Evolutionary conservation across 2,888 invertebrate genomes (phyloP), one percentile per base, ranked within the genome.

Genomic region (Miltochrista miniata): DNA sequence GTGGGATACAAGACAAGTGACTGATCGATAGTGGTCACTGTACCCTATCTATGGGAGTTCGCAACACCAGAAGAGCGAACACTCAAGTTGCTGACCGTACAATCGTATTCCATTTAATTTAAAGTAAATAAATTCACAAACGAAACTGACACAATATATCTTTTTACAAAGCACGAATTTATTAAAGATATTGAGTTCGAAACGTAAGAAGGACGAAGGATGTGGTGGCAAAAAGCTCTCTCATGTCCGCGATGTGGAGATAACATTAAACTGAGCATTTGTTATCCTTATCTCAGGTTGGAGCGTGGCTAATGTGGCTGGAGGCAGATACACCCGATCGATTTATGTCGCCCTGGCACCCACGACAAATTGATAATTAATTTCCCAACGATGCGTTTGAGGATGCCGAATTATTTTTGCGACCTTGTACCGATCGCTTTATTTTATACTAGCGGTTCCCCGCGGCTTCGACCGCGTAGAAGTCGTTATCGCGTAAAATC

Each of bases 281-380:
- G 90, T 90, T 90, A 90, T 90, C 86, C 87, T 90, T 90, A 91
- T 91, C 90, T 86, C 68, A 72, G 76, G 85, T 74, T 79, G 73
- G 84, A 87, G 87, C 90, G 90, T 91, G 85, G 90, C 90, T 90
- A 89, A 90, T 90, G 89, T 84, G 90, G 80, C 83, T 81, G 85
- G 81, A 80, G 85, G 82, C 83, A 77, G 87, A 86, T 86, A 87
- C 80, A 82, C 79, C 74, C 84, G 90, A 89, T 90, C 89, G 90
- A 90, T 90, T 90, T 90, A 90, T 90, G 90, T 90, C 88, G 84
- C 83, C 80, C 81, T 83, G 87, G 87, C 87, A 87, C 84, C 89
- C 90, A 89, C 84, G 89, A 91, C 91, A 89, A 91, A 91, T 91
- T 90, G 89, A 85, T 90, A 90, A 90, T 90, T 91, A 91, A 90